Evolutionary conservation across 2,888 invertebrate genomes (phyloP).

Genomic region (Patella depressa): DNA sequence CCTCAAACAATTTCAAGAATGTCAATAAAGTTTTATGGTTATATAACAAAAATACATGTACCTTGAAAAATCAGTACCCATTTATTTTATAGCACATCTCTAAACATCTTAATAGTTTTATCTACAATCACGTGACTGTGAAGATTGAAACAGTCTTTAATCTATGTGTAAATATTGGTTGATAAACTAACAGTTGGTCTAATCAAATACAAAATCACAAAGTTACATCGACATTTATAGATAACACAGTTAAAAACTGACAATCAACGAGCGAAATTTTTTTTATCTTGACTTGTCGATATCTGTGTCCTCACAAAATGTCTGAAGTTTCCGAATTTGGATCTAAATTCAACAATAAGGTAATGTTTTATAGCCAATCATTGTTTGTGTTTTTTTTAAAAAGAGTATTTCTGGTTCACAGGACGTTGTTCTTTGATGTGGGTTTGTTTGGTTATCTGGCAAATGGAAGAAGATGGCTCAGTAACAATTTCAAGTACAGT

Average conservation of each 20-base stretch:
- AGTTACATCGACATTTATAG: background rate
- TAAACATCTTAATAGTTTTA: constrained; percentile 9
- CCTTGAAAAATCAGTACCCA: too few species aligned
- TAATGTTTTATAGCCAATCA: background rate
- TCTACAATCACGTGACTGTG: background rate
- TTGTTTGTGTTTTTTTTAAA: too few species aligned
- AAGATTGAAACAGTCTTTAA: constrained; percentile 5
- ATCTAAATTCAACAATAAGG: constrained; percentile 4
- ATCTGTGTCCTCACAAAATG: too few species aligned
- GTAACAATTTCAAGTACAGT: too few species aligned
- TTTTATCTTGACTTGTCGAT: too few species aligned
- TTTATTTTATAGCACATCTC: background rate
- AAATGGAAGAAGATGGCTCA: too few species aligned
- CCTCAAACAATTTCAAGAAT: too few species aligned
- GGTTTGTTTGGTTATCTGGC: too few species aligned
- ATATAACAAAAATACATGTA: too few species aligned
- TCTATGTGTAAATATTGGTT: background rate
- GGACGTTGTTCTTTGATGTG: too few species aligned
- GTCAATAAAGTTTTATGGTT: too few species aligned
- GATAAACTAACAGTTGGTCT: background rate
- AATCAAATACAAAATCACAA: constrained; percentile 4
- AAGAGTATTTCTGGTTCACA: too few species aligned
- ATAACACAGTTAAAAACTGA: background rate
- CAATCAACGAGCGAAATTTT: background rate
- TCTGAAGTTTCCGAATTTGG: background rate